phyloP scores from a whole-genome alignment of 2,113 vertebrate genomes.

The Melanotaenia duboulayi region DNA sequence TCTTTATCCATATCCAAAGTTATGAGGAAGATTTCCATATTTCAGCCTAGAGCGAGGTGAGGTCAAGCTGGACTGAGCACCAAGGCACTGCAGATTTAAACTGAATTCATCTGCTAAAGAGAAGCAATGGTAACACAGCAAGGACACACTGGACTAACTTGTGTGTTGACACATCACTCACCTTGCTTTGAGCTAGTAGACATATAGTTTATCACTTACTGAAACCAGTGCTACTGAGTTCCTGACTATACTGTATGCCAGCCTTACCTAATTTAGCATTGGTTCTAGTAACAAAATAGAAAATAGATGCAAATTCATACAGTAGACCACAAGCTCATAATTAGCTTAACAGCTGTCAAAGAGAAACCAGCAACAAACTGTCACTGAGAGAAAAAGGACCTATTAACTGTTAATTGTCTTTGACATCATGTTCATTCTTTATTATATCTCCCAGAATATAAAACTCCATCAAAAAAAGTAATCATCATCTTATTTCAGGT shows the following conservation, averaged over 20 bases:
- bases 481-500: no score
- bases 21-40: slow-evolving; percentile 48
- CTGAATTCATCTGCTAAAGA: slow-evolving; percentile 31
- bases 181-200: slow-evolving; percentile 32
- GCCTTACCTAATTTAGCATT: neutral
- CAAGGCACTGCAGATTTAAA: slow-evolving; percentile 25
- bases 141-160: slow-evolving; percentile 41
- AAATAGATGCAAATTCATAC: no score
- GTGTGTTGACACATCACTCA: slow-evolving; percentile 22
- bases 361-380: no score
- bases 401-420: no score
- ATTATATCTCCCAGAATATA: no score
- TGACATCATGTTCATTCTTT: no score
- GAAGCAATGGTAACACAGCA: slow-evolving; percentile 41
- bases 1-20: slow-evolving; percentile 47
- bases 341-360: no score
- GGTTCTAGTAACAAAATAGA: neutral
- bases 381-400: no score
- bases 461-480: no score
- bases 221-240: slow-evolving; percentile 57
- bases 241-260: slow-evolving; percentile 33
- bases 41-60: slow-evolving; percentile 41
- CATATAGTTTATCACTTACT: slow-evolving; percentile 52
- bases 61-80: slow-evolving; percentile 52
- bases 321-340: no score